phyloP scores from a whole-genome alignment of 2,113 vertebrate genomes.

The Prochilodus magdalenae region DNA sequence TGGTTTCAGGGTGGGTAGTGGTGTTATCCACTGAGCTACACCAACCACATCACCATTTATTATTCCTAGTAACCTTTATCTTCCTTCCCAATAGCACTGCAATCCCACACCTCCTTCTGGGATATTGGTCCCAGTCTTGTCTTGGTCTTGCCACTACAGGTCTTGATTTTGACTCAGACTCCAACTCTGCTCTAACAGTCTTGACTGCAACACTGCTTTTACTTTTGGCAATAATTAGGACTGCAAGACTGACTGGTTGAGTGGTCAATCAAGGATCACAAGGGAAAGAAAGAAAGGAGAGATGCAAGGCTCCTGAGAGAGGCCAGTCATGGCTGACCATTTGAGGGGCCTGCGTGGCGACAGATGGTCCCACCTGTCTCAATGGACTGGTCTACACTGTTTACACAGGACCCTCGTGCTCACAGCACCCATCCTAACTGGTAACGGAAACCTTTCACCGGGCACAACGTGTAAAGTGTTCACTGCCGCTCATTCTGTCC shows the following conservation, averaged over 20 bases:
- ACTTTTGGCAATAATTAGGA: not conserved
- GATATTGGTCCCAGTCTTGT: too few relatives aligned
- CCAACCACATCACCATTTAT: too few relatives aligned
- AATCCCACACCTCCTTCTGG: too few relatives aligned
- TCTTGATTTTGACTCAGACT: too few relatives aligned
- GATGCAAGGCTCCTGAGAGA: not conserved
- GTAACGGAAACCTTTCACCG: not conserved
- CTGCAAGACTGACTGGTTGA: not conserved
- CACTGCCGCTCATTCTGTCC: not conserved
- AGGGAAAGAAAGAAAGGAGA: not conserved
- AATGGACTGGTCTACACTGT: not conserved
- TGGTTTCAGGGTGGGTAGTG: too few relatives aligned
- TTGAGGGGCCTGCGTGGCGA: conserved; percentile 1
- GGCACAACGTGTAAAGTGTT: not conserved
- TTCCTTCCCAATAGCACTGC: too few relatives aligned
- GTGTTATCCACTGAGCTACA: too few relatives aligned
- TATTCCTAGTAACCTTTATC: too few relatives aligned
- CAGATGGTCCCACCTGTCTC: conserved; percentile 38
- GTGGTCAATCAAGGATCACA: too few relatives aligned
- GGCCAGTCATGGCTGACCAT: not conserved
- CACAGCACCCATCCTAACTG: not conserved
- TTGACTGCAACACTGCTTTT: too few relatives aligned
- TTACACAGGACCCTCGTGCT: conserved; percentile 10
- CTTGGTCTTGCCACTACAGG: too few relatives aligned
- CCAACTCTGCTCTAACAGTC: too few relatives aligned